These are phyloP conservation scores for Nycticorax nycticorax DNA, from an alignment of 2,113 vertebrate species.

Conservation along the genomic window DNA sequence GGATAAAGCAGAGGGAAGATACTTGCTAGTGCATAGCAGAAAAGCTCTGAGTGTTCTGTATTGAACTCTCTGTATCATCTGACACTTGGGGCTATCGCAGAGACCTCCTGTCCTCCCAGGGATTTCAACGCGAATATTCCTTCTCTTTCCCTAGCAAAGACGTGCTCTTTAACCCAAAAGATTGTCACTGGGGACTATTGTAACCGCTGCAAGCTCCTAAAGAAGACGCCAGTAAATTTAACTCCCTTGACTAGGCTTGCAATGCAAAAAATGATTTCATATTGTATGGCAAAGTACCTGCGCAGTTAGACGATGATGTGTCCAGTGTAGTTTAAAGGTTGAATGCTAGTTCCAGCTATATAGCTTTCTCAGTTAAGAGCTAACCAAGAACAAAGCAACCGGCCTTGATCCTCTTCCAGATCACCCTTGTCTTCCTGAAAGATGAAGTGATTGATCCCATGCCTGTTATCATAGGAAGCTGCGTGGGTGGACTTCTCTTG, in stretches of 20 bases:
- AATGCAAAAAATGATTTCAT: not conserved
- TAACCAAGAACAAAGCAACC: not conserved
- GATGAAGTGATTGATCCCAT: not conserved
- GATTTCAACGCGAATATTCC: not conserved
- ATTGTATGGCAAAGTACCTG: not conserved
- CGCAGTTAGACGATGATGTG: rapidly evolving
- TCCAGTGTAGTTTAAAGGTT: not conserved
- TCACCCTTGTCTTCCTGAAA: constrained; percentile 49
- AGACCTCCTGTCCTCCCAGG: not conserved
- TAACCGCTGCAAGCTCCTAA: not conserved
- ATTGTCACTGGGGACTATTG: not conserved
- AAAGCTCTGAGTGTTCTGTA: not conserved
- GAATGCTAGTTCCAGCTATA: not conserved
- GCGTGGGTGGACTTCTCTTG: constrained; percentile 55
- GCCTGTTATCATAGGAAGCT: constrained; percentile 47
- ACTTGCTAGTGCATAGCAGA: not conserved
- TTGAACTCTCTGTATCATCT: not conserved
- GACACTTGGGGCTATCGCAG: not conserved
- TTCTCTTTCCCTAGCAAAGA: not conserved
- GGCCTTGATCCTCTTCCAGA: constrained; percentile 4
- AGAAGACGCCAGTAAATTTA: not conserved
- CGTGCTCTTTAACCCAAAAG: not conserved
- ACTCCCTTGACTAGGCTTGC: not conserved
- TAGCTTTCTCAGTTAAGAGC: not conserved
- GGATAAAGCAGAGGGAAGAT: not conserved